Evolutionary conservation across 2,113 vertebrate species (phyloP), one percentile per base, ranked within the genome.

Genomic region (Etheostoma cragini): DNA sequence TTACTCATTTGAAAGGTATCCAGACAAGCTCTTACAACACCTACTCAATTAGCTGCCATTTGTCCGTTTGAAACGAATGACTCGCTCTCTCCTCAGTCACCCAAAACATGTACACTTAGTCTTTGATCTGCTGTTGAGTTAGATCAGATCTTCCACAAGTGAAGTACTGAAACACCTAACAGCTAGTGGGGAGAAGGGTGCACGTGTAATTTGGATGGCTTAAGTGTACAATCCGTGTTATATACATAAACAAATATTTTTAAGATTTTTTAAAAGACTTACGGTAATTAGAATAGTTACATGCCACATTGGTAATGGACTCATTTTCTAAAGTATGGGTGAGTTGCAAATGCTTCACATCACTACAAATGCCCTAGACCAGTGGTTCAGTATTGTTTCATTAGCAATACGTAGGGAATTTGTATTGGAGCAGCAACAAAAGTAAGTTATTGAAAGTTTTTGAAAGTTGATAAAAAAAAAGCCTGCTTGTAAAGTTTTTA

Each of bases 1-100:
- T 81, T 88, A 61, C 79, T 91, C 83, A 85, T 90, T 86, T 86
- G 78, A 88, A 87, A 78, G 77, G 26, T 86, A 76, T 85, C 80
- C 81, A 83, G 84, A 81, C 84, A 80, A 69, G 46, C 76, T 89
- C 85, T 87, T 86, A 82, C 83, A 92, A 84, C 84, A 89, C 89
- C 84, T 87, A 72, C 70, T 91, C 85, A 87, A 87, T 88, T 82
- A 83, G 82, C 76, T 80, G 76, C 79, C 68, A 73, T 88, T 78
- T 87, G 87, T 91, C 72, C 78, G 68, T 72, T 58, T 82, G 53
- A 88, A 87, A 80, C 85, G 81, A 88, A 90, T 88, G 84, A 79
- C 65, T 75, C 52, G 80, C 85, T 78, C 87, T 86, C 76, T 79
- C 64, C 77, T 87, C 85, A 50, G 54, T 88, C 78, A 67, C 76